Evolutionary conservation across 2,797 vertebrate species (phyloP), one percentile per base, ranked within the genome.

Genomic region (Dendrocincla fuliginosa): DNA sequence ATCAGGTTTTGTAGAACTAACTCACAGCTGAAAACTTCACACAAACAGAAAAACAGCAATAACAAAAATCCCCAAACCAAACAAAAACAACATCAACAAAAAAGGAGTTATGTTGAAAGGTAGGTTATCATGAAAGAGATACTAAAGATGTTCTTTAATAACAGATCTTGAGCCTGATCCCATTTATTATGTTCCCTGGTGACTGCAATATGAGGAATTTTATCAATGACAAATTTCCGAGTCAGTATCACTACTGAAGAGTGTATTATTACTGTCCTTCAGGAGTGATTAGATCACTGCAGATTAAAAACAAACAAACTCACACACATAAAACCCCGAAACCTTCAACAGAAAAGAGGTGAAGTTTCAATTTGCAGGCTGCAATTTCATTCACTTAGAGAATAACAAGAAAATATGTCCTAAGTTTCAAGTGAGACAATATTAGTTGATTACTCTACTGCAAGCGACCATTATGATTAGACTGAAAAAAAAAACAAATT

Each of bases 51-150:
- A 69, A 63, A 7, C 3, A 42, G 3, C 3, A 59, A 12, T 17
- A 64, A 25, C 5, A 33, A 42, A 88, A 56, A 5, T 0, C 1
- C 6, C 2, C 2, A 77, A 55, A 49, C 3, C 5, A 25, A 16
- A 12, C 3, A 27, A 35, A 64, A 52, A 17, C 33, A 63, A 56
- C 6, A 64, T 16, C 13, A 67, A 20, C 30, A 39, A 50, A 37
- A 37, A 50, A 63, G 16, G 0, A 13, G 5, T 17, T 59, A 33
- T 2, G 0, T 19, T 60, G 28, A 49, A 89, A 74, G 16, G 32
- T 7, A 47, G 3, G 12, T 55, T 74, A 83, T 56, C 4, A 33
- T 9, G 23, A 6, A 11, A 67, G 47, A 59, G 11, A 32, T 44
- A 59, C 3, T 13, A 46, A 84, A 73, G 27, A 13, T 33, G 6